These are phyloP conservation scores for Galeopterus variegatus DNA, from an alignment of 2,113 vertebrate species.

Conservation along the genomic window DNA sequence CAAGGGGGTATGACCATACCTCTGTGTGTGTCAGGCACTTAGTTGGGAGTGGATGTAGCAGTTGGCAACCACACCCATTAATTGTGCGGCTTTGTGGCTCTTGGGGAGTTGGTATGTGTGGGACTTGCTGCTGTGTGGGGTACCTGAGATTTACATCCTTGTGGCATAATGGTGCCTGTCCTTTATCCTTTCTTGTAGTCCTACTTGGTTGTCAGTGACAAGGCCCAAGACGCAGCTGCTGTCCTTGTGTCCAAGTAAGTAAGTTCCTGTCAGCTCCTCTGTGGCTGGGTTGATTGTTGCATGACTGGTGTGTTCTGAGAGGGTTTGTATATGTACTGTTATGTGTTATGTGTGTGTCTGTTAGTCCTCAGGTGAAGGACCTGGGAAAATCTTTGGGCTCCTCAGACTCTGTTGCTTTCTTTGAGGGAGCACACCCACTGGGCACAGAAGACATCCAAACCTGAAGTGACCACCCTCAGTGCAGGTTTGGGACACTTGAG, in stretches of 20 bases:
- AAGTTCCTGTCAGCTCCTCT: conserved; percentile 85
- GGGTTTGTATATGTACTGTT: neutral
- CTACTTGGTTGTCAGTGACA: conserved; percentile 95
- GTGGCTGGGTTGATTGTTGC: neutral
- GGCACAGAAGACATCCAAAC: neutral
- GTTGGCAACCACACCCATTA: neutral
- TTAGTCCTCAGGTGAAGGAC: neutral
- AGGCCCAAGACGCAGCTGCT: conserved; percentile 94
- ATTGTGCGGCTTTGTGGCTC: neutral
- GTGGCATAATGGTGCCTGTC: neutral
- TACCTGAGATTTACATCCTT: no score
- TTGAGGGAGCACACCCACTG: neutral
- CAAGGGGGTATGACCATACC: rapidly evolving
- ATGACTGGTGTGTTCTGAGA: neutral
- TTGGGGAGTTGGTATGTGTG: neutral
- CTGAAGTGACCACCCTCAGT: neutral
- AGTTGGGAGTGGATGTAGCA: neutral
- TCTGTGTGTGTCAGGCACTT: rapidly evolving
- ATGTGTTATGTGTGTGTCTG: neutral
- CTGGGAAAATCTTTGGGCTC: neutral
- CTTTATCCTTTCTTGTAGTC: conserved; percentile 87
- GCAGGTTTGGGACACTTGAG: neutral
- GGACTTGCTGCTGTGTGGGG: neutral
- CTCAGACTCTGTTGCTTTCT: neutral
- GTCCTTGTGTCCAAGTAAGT: conserved; percentile 99